phyloP scores from a whole-genome alignment of 2,797 vertebrate genomes.

The Melanotaenia trifasciata region DNA sequence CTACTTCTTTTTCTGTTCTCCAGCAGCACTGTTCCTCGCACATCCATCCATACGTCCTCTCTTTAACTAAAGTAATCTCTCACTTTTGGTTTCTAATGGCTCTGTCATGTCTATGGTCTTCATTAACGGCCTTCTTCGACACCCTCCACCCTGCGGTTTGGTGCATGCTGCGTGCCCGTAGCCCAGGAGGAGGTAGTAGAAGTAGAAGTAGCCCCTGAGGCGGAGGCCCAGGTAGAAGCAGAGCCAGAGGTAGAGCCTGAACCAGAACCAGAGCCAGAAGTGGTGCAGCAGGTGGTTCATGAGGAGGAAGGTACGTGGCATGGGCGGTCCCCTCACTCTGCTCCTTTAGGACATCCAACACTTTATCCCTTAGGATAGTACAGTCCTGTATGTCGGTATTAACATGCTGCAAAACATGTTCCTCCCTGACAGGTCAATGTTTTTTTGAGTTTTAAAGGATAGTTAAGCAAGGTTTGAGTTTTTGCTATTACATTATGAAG shows the following conservation, averaged over 20 bases:
- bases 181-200: constrained; percentile 84
- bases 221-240: constrained; percentile 81
- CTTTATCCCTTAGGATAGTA: constrained; percentile 8
- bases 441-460: constrained; percentile 3
- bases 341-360: constrained; percentile 56
- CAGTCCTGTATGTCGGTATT: constrained; percentile 11
- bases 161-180: constrained; percentile 87
- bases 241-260: constrained; percentile 77
- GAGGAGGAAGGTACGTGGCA: constrained; percentile 90
- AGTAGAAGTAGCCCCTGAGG: constrained; percentile 89
- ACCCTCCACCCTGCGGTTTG: constrained; percentile 66
- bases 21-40: constrained; percentile 64
- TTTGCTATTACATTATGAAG: not conserved
- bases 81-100: constrained; percentile 74
- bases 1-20: constrained; percentile 68
- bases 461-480: not conserved
- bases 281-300: constrained; percentile 63
- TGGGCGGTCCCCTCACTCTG: constrained; percentile 73
- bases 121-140: constrained; percentile 73
- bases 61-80: constrained; percentile 71
- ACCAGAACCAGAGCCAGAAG: constrained; percentile 66
- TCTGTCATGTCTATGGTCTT: constrained; percentile 78
- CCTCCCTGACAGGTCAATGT: not conserved
- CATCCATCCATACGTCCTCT: constrained; percentile 56
- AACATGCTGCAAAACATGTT: constrained; percentile 39